phyloP scores from a whole-genome alignment of 1,140 invertebrate genomes.

The Reticulitermes speratus region DNA sequence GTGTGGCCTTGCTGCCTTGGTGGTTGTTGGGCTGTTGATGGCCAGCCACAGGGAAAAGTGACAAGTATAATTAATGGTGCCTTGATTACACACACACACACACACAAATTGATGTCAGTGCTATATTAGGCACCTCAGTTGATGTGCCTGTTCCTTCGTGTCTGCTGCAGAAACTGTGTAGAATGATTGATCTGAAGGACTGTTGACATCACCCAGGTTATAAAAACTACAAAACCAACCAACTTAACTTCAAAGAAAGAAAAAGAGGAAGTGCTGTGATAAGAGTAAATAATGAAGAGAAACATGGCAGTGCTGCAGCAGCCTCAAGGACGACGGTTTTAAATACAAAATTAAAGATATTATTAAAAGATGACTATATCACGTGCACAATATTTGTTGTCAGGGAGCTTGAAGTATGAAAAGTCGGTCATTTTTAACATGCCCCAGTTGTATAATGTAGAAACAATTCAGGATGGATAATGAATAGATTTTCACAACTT shows the following conservation, averaged over 20 bases:
- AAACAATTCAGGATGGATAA: too few species aligned
- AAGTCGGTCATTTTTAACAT: too few species aligned
- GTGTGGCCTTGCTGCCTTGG: slow-evolving; percentile 30
- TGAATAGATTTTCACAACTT: too few species aligned
- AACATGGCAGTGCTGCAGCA: background rate
- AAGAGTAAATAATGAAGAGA: background rate
- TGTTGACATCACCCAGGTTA: slow-evolving; percentile 21
- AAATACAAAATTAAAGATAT: background rate
- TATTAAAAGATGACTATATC: background rate
- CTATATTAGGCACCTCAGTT: slow-evolving; percentile 30
- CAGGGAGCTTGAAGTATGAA: too few species aligned
- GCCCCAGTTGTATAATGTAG: too few species aligned
- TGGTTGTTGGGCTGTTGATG: slow-evolving; percentile 17
- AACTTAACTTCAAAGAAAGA: background rate
- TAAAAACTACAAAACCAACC: background rate
- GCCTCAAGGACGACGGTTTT: background rate
- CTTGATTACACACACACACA: slow-evolving; percentile 35
- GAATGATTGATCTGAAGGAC: slow-evolving; percentile 26
- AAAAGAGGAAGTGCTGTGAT: background rate
- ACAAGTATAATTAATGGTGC: slow-evolving; percentile 37
- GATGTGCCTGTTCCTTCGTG: background rate
- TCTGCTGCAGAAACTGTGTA: slow-evolving; percentile 13
- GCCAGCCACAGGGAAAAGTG: slow-evolving; percentile 27
- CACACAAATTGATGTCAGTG: slow-evolving; percentile 33
- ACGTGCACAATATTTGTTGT: too few species aligned